Conservation (phyloP, 2,797 vertebrate genomes). For the Carduelis carduelis region DNA sequence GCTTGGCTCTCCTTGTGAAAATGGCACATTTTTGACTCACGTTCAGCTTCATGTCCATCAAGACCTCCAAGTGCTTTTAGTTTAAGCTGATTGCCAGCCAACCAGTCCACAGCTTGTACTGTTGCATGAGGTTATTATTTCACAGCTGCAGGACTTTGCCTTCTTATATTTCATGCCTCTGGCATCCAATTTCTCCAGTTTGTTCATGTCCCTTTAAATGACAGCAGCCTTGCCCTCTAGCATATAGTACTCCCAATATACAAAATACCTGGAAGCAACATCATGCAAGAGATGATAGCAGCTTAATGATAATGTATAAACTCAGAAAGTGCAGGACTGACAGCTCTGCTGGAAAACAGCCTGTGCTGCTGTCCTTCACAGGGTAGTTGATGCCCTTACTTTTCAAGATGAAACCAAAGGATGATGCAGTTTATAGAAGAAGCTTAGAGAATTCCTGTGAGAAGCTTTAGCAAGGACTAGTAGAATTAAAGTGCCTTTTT, state of each 20-base stretch:
- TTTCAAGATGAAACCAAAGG: not conserved
- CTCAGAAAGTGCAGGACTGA: not conserved
- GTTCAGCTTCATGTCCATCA: not conserved
- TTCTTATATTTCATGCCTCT: not conserved
- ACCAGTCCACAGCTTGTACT: not conserved
- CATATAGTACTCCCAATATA: not conserved
- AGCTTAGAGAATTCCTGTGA: constrained; percentile 4
- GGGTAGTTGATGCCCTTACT: not conserved
- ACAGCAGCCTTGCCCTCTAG: not conserved
- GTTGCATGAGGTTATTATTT: not conserved
- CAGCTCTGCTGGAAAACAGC: not conserved
- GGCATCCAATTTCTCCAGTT: not conserved
- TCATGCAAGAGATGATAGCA: not conserved
- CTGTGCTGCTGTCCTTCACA: not conserved
- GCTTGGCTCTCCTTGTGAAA: not conserved
- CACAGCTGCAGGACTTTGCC: not conserved
- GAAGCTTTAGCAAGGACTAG: not conserved
- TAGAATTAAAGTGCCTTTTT: constrained; percentile 10
- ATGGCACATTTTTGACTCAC: not conserved
- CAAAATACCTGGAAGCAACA: not conserved
- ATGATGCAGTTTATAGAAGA: not conserved
- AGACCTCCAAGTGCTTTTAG: not conserved
- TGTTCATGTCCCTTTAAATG: not conserved
- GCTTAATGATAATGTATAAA: not conserved
- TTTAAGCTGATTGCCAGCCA: not conserved